A percentile compares a stretch with the other conserved stretches of the same genome.
Evolutionary conservation across 2,797 vertebrate genomes (phyloP).

Genomic region (Galago senegalensis): DNA sequence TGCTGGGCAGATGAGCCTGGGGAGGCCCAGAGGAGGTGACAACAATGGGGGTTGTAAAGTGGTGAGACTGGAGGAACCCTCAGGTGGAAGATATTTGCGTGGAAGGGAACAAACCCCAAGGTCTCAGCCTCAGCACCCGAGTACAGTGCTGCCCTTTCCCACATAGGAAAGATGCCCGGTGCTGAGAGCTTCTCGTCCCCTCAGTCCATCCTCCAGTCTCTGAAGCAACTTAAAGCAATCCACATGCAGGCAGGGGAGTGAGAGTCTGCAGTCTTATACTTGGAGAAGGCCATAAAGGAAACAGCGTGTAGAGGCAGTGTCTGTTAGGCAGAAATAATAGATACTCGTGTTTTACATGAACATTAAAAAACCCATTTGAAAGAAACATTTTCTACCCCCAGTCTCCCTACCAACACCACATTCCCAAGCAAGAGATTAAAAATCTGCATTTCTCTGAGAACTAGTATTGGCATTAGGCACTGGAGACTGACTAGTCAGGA

Average conservation of each 20-base stretch:
- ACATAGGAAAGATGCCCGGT: fast-evolving
- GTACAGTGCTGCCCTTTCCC: neutral
- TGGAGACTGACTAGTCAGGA: neutral
- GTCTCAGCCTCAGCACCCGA: neutral
- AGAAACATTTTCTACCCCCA: neutral
- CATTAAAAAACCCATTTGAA: neutral
- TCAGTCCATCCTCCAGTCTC: neutral
- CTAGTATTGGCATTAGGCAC: neutral
- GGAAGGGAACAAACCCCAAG: neutral
- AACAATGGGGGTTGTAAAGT: neutral
- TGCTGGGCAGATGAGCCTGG: neutral
- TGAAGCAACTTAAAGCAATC: neutral
- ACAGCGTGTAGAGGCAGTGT: no score
- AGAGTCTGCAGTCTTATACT: neutral
- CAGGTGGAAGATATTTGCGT: neutral
- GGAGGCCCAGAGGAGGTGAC: neutral
- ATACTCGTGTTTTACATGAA: neutral
- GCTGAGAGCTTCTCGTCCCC: fast-evolving
- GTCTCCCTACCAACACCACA: neutral
- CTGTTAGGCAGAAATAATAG: neutral
- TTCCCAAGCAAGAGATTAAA: neutral
- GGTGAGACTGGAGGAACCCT: neutral
- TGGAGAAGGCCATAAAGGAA: neutral
- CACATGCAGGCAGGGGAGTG: neutral
- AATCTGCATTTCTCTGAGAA: neutral